A percentile compares a stretch with the other conserved stretches of the same genome.
phyloP scores from a whole-genome alignment of 2,888 invertebrate genomes.

The Girardia tigrina region DNA sequence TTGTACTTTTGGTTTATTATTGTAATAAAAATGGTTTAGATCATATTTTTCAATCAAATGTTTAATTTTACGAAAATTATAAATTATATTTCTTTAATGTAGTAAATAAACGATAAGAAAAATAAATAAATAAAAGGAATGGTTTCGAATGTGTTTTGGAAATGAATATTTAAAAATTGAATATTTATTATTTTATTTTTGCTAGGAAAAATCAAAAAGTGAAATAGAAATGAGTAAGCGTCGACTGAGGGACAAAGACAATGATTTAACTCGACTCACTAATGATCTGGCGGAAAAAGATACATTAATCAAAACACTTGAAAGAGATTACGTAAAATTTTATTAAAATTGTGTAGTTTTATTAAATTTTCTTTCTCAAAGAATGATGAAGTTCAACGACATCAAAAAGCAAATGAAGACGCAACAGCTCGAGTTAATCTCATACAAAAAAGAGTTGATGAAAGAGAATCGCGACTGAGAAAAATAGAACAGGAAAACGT shows the following conservation, averaged over 20 bases:
- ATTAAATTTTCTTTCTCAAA: slow-evolving; percentile 21
- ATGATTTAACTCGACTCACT: not conserved
- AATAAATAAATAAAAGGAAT: no score
- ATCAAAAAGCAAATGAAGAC: slow-evolving; percentile 31
- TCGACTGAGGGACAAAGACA: slow-evolving; percentile 30
- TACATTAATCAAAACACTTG: slow-evolving; percentile 33
- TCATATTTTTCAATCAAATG: no score
- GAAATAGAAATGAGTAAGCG: slow-evolving; percentile 30
- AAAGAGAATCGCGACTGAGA: slow-evolving; percentile 34
- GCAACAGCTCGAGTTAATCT: slow-evolving; percentile 27
- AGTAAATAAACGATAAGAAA: no score
- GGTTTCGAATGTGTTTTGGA: no score
- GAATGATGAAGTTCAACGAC: slow-evolving; percentile 34
- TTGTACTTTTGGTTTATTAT: no score
- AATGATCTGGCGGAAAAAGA: slow-evolving; percentile 29
- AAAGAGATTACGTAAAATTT: slow-evolving; percentile 33
- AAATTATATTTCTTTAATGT: no score
- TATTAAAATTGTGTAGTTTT: not conserved
- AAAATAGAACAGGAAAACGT: slow-evolving; percentile 37
- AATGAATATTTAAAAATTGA: no score
- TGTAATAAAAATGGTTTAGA: no score
- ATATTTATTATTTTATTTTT: not conserved
- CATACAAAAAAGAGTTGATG: slow-evolving; percentile 36
- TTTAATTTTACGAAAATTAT: no score
- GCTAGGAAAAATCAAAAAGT: slow-evolving; percentile 23